A percentile compares a stretch with the other conserved stretches of the same genome.
These are phyloP conservation scores for Tympanuchus pallidicinctus DNA, from an alignment of 2,113 vertebrate species.

Conservation along the genomic window DNA sequence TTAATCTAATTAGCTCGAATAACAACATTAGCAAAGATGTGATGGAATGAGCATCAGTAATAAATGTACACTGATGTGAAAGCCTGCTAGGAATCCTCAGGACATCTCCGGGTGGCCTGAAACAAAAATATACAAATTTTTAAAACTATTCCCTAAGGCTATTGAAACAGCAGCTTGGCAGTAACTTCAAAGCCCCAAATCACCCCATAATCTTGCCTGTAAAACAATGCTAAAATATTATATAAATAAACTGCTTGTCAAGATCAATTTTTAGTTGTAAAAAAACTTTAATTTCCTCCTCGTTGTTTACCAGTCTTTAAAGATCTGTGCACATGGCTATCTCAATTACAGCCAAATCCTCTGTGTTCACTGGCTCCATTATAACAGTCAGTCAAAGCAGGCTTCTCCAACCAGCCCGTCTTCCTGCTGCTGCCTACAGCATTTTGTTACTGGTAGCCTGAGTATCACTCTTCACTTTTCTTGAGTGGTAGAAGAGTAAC, in stretches of 20 bases:
- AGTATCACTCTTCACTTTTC: accelerated
- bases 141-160: constrained; percentile 1
- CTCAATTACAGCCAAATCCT: background rate
- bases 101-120: background rate
- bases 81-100: constrained; percentile 30
- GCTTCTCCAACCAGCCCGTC: background rate
- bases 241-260: background rate
- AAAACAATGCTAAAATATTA: background rate
- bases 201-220: background rate
- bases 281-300: background rate
- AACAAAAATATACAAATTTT: background rate
- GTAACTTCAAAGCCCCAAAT: constrained; percentile 2
- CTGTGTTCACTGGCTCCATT: background rate
- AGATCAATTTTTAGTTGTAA: background rate
- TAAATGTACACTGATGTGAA: constrained; percentile 25
- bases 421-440: background rate
- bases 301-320: background rate
- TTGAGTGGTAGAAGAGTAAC: background rate
- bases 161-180: background rate
- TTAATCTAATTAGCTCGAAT: constrained; percentile 9
- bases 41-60: constrained; percentile 7
- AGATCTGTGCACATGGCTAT: background rate
- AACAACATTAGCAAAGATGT: constrained; percentile 13
- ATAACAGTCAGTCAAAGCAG: background rate
- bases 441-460: background rate